A percentile compares a stretch with the other conserved stretches of the same genome.
Evolutionary conservation across 2,797 vertebrate species (phyloP).

Genomic region (Eremophila alpestris): DNA sequence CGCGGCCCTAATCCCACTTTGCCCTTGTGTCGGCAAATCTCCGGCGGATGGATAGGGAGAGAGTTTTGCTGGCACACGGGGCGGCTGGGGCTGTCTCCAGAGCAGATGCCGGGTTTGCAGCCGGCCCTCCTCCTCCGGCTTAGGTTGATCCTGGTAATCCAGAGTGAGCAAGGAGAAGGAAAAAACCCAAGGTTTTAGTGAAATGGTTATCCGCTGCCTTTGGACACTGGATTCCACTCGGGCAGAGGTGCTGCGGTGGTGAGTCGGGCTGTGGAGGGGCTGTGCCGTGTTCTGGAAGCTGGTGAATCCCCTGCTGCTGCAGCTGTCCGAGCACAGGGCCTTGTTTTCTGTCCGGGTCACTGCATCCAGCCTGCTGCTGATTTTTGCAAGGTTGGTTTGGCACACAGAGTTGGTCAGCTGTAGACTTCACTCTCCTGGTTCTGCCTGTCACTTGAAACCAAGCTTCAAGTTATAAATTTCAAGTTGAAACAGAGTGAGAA

Average conservation of each 20-base stretch:
- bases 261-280: not conserved
- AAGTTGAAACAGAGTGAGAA: not conserved
- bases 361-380: not conserved
- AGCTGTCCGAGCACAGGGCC: not conserved
- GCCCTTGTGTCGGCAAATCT: conserved; percentile 59
- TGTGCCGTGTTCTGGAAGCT: not conserved
- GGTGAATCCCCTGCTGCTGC: not conserved
- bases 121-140: not conserved
- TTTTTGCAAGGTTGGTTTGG: not conserved
- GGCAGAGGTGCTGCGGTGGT: not conserved
- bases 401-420: not conserved
- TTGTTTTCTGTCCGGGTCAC: not conserved
- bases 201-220: not conserved
- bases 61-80: not conserved
- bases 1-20: conserved; percentile 10
- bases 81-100: not conserved
- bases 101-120: not conserved
- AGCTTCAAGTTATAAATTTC: not conserved
- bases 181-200: not conserved
- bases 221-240: not conserved
- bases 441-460: not conserved
- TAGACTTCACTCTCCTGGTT: fast-evolving
- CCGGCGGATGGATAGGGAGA: not conserved
- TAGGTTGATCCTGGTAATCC: conserved; percentile 9
- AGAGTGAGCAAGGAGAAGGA: not conserved